Conservation (phyloP, 2,797 vertebrate species). For the Pelodytes ibericus region DNA sequence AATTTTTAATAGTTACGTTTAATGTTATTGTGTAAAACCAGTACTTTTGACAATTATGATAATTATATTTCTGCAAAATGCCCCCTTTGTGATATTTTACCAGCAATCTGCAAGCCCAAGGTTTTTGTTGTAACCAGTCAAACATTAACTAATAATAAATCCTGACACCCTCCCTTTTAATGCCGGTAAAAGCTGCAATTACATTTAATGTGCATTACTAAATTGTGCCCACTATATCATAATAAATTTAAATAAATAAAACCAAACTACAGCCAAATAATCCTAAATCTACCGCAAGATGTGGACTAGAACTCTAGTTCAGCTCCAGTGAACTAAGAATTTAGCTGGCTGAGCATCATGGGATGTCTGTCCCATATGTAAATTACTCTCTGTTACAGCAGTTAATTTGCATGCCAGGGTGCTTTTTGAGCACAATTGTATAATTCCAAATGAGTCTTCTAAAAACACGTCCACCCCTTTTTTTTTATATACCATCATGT, state of each 20-base stretch:
- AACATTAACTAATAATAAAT: constrained; percentile 5
- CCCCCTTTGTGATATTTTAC: constrained; percentile 13
- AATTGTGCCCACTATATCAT: background rate
- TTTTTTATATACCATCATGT: too few relatives aligned
- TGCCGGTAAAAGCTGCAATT: background rate
- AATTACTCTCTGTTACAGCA: too few relatives aligned
- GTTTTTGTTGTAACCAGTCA: constrained; percentile 4
- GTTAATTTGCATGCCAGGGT: too few relatives aligned
- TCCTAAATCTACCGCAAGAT: too few relatives aligned
- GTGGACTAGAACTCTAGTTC: too few relatives aligned
- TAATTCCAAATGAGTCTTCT: too few relatives aligned
- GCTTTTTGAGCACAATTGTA: too few relatives aligned
- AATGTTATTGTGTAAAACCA: constrained; percentile 16
- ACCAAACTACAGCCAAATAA: background rate
- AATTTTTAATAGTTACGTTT: background rate
- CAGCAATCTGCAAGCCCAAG: background rate
- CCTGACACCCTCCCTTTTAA: background rate
- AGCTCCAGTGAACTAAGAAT: too few relatives aligned
- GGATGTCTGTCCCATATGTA: too few relatives aligned
- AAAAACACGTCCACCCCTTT: too few relatives aligned
- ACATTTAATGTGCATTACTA: background rate
- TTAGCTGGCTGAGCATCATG: too few relatives aligned
- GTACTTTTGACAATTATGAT: constrained; percentile 7
- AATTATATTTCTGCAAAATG: background rate
- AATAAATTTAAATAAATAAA: background rate